Conservation (phyloP, 1,140 invertebrate species). For the Platorchestia sp. region DNA sequence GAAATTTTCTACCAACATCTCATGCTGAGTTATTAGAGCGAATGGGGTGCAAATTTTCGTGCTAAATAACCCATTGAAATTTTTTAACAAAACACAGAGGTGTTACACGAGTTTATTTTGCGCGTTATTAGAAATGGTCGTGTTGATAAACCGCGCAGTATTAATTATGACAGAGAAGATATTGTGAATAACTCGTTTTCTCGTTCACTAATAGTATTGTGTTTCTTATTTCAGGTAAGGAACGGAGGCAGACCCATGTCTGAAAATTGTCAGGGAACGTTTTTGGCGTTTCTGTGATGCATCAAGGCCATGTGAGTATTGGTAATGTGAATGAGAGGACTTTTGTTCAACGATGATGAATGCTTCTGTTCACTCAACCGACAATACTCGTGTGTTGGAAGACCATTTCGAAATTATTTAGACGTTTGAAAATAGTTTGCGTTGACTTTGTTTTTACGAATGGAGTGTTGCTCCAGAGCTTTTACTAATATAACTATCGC, state of each 20-base stretch:
- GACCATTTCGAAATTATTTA: too few species aligned
- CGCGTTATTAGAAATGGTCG: too few species aligned
- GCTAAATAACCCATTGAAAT: not conserved
- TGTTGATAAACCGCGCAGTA: not conserved
- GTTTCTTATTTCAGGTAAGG: not conserved
- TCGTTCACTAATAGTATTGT: not conserved
- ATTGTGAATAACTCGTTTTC: not conserved
- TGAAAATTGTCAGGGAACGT: not conserved
- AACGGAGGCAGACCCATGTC: not conserved
- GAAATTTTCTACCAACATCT: not conserved
- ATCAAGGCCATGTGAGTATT: not conserved
- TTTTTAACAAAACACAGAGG: too few species aligned
- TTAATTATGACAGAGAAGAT: not conserved
- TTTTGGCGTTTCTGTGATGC: not conserved
- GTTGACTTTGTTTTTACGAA: not conserved
- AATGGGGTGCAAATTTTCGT: not conserved
- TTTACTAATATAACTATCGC: not conserved
- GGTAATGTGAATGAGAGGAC: not conserved
- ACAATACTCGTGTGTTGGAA: too few species aligned
- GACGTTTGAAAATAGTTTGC: not conserved
- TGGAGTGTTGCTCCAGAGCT: not conserved
- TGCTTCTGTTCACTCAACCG: not conserved
- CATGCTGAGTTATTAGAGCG: not conserved
- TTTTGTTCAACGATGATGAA: not conserved
- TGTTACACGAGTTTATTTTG: too few species aligned